Percentiles rank a stretch among this genome's conserved stretches.
These are phyloP conservation scores for Drosophila emarginata DNA, from an alignment of 2,888 invertebrate species.

Conservation along the genomic window DNA sequence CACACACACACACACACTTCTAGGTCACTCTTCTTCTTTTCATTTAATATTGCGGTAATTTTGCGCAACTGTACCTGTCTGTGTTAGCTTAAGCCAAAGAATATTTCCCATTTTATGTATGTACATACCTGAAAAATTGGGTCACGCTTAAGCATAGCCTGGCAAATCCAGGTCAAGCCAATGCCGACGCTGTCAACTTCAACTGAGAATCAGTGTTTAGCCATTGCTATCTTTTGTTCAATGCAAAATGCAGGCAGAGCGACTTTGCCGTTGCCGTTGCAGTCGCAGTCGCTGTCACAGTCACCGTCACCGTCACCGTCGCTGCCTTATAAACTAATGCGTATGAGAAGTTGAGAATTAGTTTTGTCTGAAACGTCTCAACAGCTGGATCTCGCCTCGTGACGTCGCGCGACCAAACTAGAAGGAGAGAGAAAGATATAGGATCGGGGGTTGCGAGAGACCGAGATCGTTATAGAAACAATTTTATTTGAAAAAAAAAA, in stretches of 20 bases:
- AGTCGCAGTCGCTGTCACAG: conserved; percentile 10
- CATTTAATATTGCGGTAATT: not conserved
- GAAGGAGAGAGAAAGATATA: too few species aligned
- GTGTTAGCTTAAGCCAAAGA: too few species aligned
- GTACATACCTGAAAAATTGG: not conserved
- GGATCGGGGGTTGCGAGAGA: not conserved
- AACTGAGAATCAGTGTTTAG: not conserved
- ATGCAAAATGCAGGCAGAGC: conserved; percentile 21
- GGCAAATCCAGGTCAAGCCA: conserved; percentile 24
- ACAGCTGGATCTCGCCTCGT: conserved; percentile 55
- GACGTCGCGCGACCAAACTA: conserved; percentile 1
- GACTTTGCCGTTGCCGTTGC: too few species aligned
- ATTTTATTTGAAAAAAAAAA: too few species aligned
- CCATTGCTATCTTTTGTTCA: conserved; percentile 35
- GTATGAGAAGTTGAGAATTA: conserved; percentile 74
- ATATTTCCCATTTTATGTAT: not conserved
- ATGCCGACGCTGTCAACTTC: conserved; percentile 11
- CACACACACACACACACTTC: too few species aligned
- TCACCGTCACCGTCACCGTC: not conserved
- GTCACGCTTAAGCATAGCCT: not conserved
- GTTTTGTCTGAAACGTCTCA: conserved; percentile 76
- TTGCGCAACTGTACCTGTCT: conserved; percentile 41
- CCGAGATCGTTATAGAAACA: not conserved
- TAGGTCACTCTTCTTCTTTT: not conserved
- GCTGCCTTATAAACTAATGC: conserved; percentile 74